phyloP scores from a whole-genome alignment of 2,888 invertebrate species.

The Palloptera scutellata region DNA sequence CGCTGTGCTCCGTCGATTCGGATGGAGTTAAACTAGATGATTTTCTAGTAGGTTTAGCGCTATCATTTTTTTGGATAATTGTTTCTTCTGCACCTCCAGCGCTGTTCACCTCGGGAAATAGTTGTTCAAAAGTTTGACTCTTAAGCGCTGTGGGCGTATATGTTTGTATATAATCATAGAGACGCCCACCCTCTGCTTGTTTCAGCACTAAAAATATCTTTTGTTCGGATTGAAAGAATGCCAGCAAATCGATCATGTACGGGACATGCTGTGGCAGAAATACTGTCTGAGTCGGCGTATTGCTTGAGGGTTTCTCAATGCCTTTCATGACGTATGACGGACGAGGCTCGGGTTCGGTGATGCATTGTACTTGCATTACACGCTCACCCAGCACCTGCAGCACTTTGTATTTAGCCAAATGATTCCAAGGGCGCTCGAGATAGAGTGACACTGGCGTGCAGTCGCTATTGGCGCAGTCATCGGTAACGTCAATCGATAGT shows the following conservation, averaged over 20 bases:
- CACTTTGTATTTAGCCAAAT: slow-evolving; percentile 62
- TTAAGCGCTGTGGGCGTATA: slow-evolving; percentile 50
- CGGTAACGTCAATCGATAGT: slow-evolving; percentile 56
- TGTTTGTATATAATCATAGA: slow-evolving; percentile 58
- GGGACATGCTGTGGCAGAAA: slow-evolving; percentile 62
- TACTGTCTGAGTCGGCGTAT: slow-evolving; percentile 58
- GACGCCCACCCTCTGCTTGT: slow-evolving; percentile 60
- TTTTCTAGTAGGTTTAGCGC: neutral
- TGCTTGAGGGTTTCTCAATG: slow-evolving; percentile 61
- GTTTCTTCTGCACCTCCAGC: no score
- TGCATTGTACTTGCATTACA: slow-evolving; percentile 63
- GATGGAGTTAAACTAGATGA: slow-evolving; percentile 37
- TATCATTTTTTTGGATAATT: neutral
- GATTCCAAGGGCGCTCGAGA: slow-evolving; percentile 62
- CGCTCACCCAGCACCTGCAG: slow-evolving; percentile 54
- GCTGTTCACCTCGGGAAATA: slow-evolving; percentile 46
- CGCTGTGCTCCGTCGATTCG: slow-evolving; percentile 51
- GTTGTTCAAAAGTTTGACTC: slow-evolving; percentile 43
- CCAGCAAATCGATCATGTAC: slow-evolving; percentile 60
- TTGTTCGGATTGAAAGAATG: slow-evolving; percentile 62
- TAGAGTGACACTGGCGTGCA: slow-evolving; percentile 40
- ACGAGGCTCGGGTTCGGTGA: slow-evolving; percentile 54
- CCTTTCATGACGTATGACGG: slow-evolving; percentile 61
- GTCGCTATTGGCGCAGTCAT: slow-evolving; percentile 40
- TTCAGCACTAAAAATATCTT: slow-evolving; percentile 60